Base-by-base conservation (phyloP, 2,797 vertebrate genomes). In the Limnodromus scolopaceus region DNA sequence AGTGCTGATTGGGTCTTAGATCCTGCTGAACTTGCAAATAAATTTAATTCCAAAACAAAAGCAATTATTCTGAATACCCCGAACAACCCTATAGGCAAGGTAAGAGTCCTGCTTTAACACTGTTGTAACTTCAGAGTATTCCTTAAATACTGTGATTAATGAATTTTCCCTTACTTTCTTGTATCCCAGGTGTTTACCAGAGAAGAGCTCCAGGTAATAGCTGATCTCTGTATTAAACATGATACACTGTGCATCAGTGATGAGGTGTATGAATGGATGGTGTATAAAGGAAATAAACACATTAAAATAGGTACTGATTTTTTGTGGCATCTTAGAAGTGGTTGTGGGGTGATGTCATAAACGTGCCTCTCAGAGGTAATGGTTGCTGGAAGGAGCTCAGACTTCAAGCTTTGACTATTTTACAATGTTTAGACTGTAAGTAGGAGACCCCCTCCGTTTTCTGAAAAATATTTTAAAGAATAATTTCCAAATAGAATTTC, bases 261-360 rank as follows among this genome's bases (percentile, higher is more conserved):
- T 64, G 99, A 99, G 91, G 99, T 99, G 32, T 99, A 99, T n/a
- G 99, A 99, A 96, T 99, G 99, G 99, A 97, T 99, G 75, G 84
- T 99, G 77, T 99, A 99, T 95, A 98, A 93, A 75, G 99, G 99
- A 91, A 98, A 98, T 53, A 98, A 99, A n/a, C 99, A 99, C 80
- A 84, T 99, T 65, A 99, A 99, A 98, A 99, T 99, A 95, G 99
- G 99, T 99, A 98, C 85, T 84, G 65, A 70, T 93, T 89, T 96
- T 85, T 79, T 68, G 48, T 65, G 24, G 12, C 19, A 38, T 91
- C 24, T 61, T 64, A 48, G n/a, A 90, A 79, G 5, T 58, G 28
- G 4, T 80, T 84, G 46, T 82, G 65, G 55, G 87, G 63, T 74
- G 51, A 54, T 93, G 32, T 36, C 25, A 32, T 77, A 75, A 91